These are phyloP conservation scores for Pollenia angustigena DNA, from an alignment of 2,888 invertebrate species.

Conservation along the genomic window DNA sequence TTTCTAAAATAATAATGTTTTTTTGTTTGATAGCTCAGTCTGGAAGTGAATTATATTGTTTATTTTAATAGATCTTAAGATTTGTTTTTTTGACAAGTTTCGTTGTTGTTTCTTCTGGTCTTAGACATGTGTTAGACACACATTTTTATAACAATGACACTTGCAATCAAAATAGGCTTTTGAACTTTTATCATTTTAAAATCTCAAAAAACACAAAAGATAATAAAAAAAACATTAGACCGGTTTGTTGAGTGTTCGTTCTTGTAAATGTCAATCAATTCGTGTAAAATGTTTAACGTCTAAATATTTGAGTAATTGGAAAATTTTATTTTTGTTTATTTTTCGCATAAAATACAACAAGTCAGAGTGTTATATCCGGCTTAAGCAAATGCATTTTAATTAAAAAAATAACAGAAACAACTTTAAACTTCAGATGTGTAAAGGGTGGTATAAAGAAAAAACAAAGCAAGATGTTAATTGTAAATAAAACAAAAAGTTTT, in stretches of 20 bases:
- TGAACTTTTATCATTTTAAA: conserved; percentile 36
- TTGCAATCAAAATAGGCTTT: conserved; percentile 51
- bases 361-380: background rate
- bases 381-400: background rate
- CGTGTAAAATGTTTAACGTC: background rate
- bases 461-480: too few species aligned
- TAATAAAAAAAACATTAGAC: background rate
- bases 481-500: too few species aligned
- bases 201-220: background rate
- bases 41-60: background rate
- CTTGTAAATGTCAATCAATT: conserved; percentile 25
- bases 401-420: too few species aligned
- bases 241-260: background rate
- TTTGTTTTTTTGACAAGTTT: conserved; percentile 35
- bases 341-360: background rate
- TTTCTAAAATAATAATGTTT: background rate
- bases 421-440: too few species aligned
- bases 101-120: background rate
- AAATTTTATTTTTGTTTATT: background rate
- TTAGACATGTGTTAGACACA: conserved; percentile 24
- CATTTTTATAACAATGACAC: conserved; percentile 55
- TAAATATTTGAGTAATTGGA: conserved; percentile 9
- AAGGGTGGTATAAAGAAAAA: too few species aligned
- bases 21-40: background rate
- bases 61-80: conserved; percentile 21